phyloP scores from a whole-genome alignment of 2,888 invertebrate genomes.

The Cephonodes hylas region DNA sequence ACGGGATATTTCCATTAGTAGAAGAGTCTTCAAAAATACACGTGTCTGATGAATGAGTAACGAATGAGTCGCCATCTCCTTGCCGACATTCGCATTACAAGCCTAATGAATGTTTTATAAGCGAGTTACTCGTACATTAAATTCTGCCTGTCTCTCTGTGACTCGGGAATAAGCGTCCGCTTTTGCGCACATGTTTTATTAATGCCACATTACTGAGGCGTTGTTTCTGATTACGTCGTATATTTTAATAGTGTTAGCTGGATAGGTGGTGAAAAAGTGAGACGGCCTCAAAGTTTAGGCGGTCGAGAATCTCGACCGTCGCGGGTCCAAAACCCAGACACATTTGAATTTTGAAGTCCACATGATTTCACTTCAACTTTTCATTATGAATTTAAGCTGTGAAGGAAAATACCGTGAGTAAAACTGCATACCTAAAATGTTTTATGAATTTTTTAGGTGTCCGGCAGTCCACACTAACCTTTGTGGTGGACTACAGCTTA shows the following conservation, averaged over 20 bases:
- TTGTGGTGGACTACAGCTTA: too few relatives aligned
- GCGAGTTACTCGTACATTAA: neutral
- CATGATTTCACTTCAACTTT: too few relatives aligned
- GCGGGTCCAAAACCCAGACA: too few relatives aligned
- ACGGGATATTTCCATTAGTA: neutral
- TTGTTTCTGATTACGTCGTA: neutral
- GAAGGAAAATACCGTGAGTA: too few relatives aligned
- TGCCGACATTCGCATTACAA: neutral
- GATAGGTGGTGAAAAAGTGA: too few relatives aligned
- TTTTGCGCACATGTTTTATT: neutral
- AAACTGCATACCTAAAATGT: too few relatives aligned
- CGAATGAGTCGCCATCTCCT: neutral
- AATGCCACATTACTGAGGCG: neutral
- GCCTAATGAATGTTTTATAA: slow-evolving; percentile 7
- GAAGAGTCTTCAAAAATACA: neutral
- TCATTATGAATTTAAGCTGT: too few relatives aligned
- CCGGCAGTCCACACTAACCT: too few relatives aligned
- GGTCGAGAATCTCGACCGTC: too few relatives aligned
- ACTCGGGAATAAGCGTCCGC: neutral
- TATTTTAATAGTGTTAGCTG: neutral
- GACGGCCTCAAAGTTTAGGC: too few relatives aligned
- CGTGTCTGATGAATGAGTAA: neutral
- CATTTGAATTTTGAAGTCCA: too few relatives aligned
- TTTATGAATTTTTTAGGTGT: too few relatives aligned
- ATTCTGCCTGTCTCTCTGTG: neutral